A percentile compares a stretch with the other conserved stretches of the same genome.
These are phyloP conservation scores for Branchinecta lindahli DNA, from an alignment of 1,140 invertebrate genomes.

Conservation along the genomic window DNA sequence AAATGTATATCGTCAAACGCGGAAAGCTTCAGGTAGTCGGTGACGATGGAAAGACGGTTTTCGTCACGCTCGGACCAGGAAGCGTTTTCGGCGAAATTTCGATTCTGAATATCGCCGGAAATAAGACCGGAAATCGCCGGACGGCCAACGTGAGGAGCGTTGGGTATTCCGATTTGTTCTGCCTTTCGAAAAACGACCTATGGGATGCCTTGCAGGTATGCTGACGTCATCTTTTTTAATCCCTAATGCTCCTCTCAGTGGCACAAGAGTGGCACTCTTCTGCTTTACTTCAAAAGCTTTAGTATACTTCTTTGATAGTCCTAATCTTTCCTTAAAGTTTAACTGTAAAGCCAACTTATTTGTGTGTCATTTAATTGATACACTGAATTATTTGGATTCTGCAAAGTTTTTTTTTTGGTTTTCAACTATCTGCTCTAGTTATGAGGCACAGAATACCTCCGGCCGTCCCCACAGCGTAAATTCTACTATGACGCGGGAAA, in stretches of 20 bases:
- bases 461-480: too few relatives aligned
- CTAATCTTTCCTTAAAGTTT: too few relatives aligned
- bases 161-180: conserved; percentile 86
- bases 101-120: conserved; percentile 81
- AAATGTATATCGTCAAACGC: conserved; percentile 91
- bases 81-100: conserved; percentile 84
- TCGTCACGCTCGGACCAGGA: conserved; percentile 73
- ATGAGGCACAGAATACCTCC: too few relatives aligned
- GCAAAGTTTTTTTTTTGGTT: too few relatives aligned
- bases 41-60: conserved; percentile 65
- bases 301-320: too few relatives aligned
- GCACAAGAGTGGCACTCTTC: too few relatives aligned
- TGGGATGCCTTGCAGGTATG: conserved; percentile 61
- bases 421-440: too few relatives aligned
- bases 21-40: conserved; percentile 70
- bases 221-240: conserved; percentile 6
- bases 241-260: neutral
- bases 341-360: too few relatives aligned
- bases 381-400: too few relatives aligned
- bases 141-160: conserved; percentile 76
- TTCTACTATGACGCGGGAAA: too few relatives aligned
- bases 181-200: conserved; percentile 71
- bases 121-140: conserved; percentile 73
- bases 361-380: too few relatives aligned
- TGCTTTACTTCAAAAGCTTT: too few relatives aligned